phyloP scores from a whole-genome alignment of 2,113 vertebrate species.

The Heliornis fulica region DNA sequence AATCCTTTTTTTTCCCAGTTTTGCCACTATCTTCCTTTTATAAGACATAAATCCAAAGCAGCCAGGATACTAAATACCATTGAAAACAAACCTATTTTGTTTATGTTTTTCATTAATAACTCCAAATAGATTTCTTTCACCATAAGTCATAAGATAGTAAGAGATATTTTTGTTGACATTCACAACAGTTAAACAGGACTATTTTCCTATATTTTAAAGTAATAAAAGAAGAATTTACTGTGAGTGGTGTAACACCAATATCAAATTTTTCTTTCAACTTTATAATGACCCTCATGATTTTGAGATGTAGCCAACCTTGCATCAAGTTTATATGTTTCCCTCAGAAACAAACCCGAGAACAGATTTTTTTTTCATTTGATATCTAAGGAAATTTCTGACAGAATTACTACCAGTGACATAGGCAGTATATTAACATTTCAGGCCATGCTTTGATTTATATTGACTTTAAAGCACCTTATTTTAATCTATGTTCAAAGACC shows the following conservation, averaged over 20 bases:
- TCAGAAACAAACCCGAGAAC: background rate
- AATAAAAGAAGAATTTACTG: background rate
- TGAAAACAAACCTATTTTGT: background rate
- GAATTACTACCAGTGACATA: background rate
- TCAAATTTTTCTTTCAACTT: background rate
- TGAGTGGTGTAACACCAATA: background rate
- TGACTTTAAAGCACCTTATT: conserved; percentile 44
- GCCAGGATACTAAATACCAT: background rate
- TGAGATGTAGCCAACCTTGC: background rate
- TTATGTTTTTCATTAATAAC: background rate
- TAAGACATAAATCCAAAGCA: background rate
- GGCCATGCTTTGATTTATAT: conserved; percentile 21
- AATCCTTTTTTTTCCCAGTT: rapidly evolving
- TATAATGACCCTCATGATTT: background rate
- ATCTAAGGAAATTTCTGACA: conserved; percentile 23
- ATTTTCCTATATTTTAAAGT: background rate
- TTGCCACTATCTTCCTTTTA: background rate
- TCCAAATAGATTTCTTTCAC: background rate
- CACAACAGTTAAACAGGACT: background rate
- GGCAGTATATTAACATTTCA: conserved; percentile 19
- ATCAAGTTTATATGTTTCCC: background rate
- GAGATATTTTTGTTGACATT: background rate
- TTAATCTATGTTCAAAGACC: conserved; percentile 28
- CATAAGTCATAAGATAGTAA: background rate
- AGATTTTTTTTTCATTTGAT: background rate